Percentiles rank a stretch among this genome's conserved stretches.
These are phyloP conservation scores for Limnephilus auricula DNA, from an alignment of 2,888 invertebrate genomes.

Conservation along the genomic window DNA sequence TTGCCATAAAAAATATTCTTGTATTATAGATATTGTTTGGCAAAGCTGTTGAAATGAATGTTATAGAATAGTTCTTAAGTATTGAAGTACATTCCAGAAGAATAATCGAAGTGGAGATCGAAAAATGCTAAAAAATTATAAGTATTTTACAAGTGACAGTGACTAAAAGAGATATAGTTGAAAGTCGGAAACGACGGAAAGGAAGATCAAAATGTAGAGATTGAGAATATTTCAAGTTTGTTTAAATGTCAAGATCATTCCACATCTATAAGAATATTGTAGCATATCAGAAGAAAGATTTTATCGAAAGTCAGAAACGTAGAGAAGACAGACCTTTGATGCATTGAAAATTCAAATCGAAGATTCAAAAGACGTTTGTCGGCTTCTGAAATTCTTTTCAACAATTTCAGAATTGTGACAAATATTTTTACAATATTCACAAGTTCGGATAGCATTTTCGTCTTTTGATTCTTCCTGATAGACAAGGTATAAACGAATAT, in stretches of 20 bases:
- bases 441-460: neutral
- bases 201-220: neutral
- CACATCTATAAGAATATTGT: neutral
- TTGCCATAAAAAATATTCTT: neutral
- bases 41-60: no score
- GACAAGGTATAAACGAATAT: neutral
- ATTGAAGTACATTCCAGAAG: neutral
- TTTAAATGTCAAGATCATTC: neutral
- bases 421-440: neutral
- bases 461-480: neutral
- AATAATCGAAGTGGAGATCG: neutral
- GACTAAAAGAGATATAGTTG: neutral
- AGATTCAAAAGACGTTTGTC: neutral
- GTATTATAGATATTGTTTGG: neutral
- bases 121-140: neutral
- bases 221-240: neutral
- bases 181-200: neutral
- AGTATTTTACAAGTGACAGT: neutral
- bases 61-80: neutral
- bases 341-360: neutral
- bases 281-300: neutral
- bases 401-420: no score
- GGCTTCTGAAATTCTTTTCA: no score
- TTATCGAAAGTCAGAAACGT: neutral
- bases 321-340: neutral